phyloP scores from a whole-genome alignment of 2,113 vertebrate genomes.

The Sciurus niger region DNA sequence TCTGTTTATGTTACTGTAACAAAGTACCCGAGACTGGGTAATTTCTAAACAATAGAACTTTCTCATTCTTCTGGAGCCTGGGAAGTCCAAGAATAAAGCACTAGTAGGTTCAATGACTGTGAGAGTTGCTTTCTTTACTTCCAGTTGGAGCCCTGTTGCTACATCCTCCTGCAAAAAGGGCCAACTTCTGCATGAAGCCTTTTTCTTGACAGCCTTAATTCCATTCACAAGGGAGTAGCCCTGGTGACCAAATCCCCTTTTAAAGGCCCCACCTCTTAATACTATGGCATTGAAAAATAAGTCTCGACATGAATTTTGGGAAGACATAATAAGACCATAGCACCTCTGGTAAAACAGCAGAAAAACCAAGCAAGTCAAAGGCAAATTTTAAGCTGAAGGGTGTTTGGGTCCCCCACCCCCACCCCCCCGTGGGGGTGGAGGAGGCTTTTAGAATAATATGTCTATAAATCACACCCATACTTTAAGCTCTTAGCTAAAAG shows the following conservation, averaged over 20 bases:
- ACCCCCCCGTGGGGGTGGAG: too few relatives aligned
- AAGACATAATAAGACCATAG: neutral
- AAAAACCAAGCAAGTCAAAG: constrained; percentile 61
- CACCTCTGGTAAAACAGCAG: neutral
- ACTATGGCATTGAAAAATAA: neutral
- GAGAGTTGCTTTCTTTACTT: neutral
- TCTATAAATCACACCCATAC: neutral
- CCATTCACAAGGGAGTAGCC: neutral
- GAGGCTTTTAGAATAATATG: constrained; percentile 43
- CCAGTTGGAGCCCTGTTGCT: neutral
- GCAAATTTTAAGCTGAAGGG: neutral
- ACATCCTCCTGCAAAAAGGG: too few relatives aligned
- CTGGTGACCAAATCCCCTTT: neutral
- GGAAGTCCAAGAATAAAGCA: neutral
- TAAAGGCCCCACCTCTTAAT: neutral
- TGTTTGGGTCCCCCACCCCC: too few relatives aligned
- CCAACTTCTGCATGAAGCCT: neutral
- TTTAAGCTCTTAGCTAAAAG: neutral
- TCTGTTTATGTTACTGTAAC: neutral
- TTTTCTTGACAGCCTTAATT: neutral
- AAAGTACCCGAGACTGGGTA: neutral
- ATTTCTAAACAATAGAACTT: neutral
- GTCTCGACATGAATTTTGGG: neutral
- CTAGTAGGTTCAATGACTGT: neutral
- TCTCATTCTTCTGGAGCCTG: neutral